A percentile compares a stretch with the other conserved stretches of the same genome.
These are phyloP conservation scores for Mythimna pallens DNA, from an alignment of 2,888 invertebrate species.

Conservation along the genomic window DNA sequence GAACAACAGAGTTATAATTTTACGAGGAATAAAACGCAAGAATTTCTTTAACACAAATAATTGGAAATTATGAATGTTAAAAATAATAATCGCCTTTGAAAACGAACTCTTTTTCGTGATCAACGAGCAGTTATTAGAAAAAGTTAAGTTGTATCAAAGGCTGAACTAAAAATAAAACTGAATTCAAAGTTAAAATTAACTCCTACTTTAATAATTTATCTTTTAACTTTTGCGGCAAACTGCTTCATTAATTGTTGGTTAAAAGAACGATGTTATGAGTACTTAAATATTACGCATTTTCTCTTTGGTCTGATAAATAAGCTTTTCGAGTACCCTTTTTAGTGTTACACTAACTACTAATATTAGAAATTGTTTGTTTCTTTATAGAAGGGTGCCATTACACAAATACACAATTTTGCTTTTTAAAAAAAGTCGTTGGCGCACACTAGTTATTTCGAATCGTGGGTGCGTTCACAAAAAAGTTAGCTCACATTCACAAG, in stretches of 20 bases:
- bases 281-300: background rate
- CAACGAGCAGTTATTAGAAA: conserved; percentile 2
- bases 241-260: conserved; percentile 27
- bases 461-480: too few relatives aligned
- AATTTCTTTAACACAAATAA: background rate
- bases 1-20: too few relatives aligned
- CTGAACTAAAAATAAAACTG: conserved; percentile 21
- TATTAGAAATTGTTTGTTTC: too few relatives aligned
- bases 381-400: too few relatives aligned
- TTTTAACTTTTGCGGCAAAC: conserved; percentile 26
- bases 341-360: too few relatives aligned
- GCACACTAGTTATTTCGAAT: too few relatives aligned
- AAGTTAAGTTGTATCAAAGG: conserved; percentile 41
- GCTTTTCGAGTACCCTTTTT: too few relatives aligned
- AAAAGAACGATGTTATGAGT: conserved; percentile 21
- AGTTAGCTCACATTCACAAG: too few relatives aligned
- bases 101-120: background rate
- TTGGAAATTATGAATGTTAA: background rate
- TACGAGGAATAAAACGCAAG: background rate
- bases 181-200: conserved; percentile 43
- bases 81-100: background rate
- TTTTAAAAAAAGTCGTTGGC: too few relatives aligned
- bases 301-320: conserved; percentile 1
- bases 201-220: conserved; percentile 37
- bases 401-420: too few relatives aligned